Conservation (phyloP, 2,113 vertebrate genomes). For the Lanius collurio region DNA sequence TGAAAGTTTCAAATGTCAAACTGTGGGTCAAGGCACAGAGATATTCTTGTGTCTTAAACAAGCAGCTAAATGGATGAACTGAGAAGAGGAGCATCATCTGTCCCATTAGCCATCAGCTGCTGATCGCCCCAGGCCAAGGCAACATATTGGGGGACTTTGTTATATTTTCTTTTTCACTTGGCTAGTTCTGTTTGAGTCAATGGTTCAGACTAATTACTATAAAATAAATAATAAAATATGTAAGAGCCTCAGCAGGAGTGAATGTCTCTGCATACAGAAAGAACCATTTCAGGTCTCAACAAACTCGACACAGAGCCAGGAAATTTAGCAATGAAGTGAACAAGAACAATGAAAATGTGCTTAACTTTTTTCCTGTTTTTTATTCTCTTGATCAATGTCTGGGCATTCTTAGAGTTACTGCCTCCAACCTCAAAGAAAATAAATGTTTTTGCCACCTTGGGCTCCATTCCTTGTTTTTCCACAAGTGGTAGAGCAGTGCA, state of each 20-base stretch:
- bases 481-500: not conserved
- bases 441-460: not conserved
- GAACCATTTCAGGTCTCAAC: not conserved
- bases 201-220: conserved; percentile 62
- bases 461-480: not conserved
- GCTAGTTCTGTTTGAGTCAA: conserved; percentile 62
- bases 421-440: not conserved
- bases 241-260: not conserved
- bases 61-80: conserved; percentile 62
- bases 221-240: conserved; percentile 63
- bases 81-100: conserved; percentile 62
- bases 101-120: conserved; percentile 61
- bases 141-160: conserved; percentile 64
- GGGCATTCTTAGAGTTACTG: not conserved
- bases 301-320: not conserved
- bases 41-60: conserved; percentile 53
- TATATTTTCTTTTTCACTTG: conserved; percentile 67
- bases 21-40: conserved; percentile 28
- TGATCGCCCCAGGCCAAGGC: conserved; percentile 39
- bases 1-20: not conserved
- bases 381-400: not conserved
- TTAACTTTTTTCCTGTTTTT: not conserved
- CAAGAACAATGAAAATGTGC: not conserved
- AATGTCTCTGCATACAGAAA: not conserved
- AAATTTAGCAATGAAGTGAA: not conserved